Conservation (phyloP, 2,888 invertebrate species). For the Muscina levida region DNA sequence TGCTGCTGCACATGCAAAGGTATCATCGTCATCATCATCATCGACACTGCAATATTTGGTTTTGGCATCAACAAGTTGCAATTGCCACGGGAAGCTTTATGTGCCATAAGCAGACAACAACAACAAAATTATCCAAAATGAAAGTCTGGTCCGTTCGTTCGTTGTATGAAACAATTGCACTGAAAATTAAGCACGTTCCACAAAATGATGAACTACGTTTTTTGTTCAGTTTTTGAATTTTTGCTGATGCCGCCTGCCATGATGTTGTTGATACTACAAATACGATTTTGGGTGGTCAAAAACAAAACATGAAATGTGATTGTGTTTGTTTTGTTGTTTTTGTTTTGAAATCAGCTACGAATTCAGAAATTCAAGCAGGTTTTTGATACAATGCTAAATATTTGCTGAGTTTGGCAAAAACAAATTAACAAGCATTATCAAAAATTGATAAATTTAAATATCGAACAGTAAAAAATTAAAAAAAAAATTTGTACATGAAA, state of each 20-base stretch:
- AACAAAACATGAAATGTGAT: constrained; percentile 12
- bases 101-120: constrained; percentile 2
- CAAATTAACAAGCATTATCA: constrained; percentile 1
- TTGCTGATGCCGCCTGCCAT: constrained; percentile 21
- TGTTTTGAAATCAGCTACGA: constrained; percentile 56
- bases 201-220: constrained; percentile 57
- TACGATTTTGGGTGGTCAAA: constrained; percentile 62
- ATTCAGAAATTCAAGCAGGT: neutral
- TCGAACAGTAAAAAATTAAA: too few relatives aligned
- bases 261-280: constrained; percentile 18
- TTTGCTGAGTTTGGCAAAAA: constrained; percentile 51
- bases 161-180: constrained; percentile 46
- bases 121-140: constrained; percentile 19
- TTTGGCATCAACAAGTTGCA: constrained; percentile 19
- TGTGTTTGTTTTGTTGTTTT: constrained; percentile 42
- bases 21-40: neutral
- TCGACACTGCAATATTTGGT: too few relatives aligned
- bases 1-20: constrained; percentile 23
- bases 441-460: too few relatives aligned
- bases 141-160: neutral
- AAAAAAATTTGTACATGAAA: too few relatives aligned
- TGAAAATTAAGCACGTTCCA: constrained; percentile 62
- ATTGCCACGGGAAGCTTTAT: constrained; percentile 17
- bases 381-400: too few relatives aligned
- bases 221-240: neutral